phyloP scores from a whole-genome alignment of 1,140 invertebrate species.

The Drusus annulatus region DNA sequence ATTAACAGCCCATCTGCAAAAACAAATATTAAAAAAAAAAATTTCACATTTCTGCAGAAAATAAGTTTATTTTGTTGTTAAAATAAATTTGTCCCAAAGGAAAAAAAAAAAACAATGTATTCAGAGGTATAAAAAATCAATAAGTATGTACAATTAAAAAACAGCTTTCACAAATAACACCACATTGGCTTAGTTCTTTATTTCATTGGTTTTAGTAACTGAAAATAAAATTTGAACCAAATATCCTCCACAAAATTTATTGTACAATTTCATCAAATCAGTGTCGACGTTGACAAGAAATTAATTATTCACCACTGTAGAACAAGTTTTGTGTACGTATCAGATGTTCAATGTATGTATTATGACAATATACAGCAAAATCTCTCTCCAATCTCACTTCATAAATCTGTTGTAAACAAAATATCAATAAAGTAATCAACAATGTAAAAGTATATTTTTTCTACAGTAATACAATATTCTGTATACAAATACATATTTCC shows the following conservation, averaged over 20 bases:
- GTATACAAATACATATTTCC: slow-evolving; percentile 44
- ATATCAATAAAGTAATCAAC: slow-evolving; percentile 25
- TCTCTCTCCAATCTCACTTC: not conserved
- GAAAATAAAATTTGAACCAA: slow-evolving; percentile 36
- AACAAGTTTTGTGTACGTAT: not conserved
- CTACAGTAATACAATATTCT: slow-evolving; percentile 34
- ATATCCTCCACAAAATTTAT: slow-evolving; percentile 11
- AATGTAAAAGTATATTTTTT: slow-evolving; percentile 18
- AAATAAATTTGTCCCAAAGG: slow-evolving; percentile 14
- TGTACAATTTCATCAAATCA: slow-evolving; percentile 22
- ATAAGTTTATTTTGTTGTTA: slow-evolving; percentile 32
- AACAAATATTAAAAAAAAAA: no score
- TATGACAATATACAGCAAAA: slow-evolving; percentile 7
- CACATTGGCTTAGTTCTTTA: slow-evolving; percentile 23
- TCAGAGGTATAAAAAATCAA: slow-evolving; percentile 20
- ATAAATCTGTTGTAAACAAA: slow-evolving; percentile 37
- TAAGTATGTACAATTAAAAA: slow-evolving; percentile 1
- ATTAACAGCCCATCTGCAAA: no score
- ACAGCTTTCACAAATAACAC: slow-evolving; percentile 14
- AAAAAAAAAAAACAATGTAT: slow-evolving; percentile 10
- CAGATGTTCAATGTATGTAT: not conserved
- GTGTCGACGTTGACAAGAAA: not conserved
- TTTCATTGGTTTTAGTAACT: slow-evolving; percentile 20
- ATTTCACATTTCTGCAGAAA: slow-evolving; percentile 57
- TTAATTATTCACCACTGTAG: not conserved